These are phyloP conservation scores for Oscheius sp. DNA, from an alignment of 2,888 invertebrate species.

Conservation along the genomic window DNA sequence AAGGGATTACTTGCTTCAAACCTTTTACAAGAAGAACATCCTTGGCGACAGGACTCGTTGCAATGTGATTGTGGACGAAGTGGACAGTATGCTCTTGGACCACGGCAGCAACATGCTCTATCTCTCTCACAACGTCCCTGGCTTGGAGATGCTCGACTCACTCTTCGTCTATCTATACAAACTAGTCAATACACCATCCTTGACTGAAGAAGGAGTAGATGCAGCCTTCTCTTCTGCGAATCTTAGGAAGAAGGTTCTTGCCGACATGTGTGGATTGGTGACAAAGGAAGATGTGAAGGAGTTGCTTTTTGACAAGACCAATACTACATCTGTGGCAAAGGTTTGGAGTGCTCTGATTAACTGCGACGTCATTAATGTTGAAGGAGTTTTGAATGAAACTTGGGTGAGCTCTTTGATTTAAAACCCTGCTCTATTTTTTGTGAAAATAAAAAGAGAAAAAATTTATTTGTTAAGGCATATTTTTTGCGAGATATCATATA, in stretches of 20 bases:
- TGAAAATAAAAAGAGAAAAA: too few relatives aligned
- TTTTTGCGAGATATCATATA: too few relatives aligned
- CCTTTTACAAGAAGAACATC: constrained; percentile 69
- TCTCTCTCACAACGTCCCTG: constrained; percentile 70
- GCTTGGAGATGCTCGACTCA: constrained; percentile 70
- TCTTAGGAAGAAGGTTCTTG: not conserved
- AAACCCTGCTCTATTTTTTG: too few relatives aligned
- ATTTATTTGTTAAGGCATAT: too few relatives aligned
- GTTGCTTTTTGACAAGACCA: not conserved
- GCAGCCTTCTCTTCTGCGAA: not conserved
- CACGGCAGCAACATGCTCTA: constrained; percentile 71
- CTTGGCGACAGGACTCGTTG: constrained; percentile 61
- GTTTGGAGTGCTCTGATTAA: constrained; percentile 2
- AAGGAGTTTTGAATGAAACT: constrained; percentile 2
- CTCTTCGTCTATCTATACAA: constrained; percentile 69
- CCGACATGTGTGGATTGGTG: constrained; percentile 1
- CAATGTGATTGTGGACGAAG: constrained; percentile 72
- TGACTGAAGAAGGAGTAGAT: not conserved
- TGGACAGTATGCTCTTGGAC: constrained; percentile 73
- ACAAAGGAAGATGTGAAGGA: not conserved
- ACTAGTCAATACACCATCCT: constrained; percentile 53
- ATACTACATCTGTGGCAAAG: not conserved
- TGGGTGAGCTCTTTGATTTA: too few relatives aligned
- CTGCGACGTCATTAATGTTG: not conserved
- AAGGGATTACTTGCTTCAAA: constrained; percentile 68